Conservation (phyloP, 2,113 vertebrate species). For the Phalacrocorax carbo region DNA sequence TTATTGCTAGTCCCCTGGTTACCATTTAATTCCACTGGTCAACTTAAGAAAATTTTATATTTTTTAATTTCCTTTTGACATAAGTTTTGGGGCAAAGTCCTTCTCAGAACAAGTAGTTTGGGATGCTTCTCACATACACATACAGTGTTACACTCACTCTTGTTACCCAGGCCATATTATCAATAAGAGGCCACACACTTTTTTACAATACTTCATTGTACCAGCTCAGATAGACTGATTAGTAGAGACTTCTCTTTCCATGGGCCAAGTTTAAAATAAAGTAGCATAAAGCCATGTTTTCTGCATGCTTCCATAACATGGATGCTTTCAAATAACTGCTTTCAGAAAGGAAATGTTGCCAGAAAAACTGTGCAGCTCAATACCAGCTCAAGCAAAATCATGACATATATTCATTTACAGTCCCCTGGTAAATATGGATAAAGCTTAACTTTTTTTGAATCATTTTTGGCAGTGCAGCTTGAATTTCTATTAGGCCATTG, state of each 20-base stretch:
- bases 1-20: not conserved
- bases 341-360: not conserved
- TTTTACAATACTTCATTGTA: not conserved
- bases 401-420: not conserved
- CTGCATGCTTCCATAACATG: not conserved
- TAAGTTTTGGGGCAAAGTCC: not conserved
- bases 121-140: not conserved
- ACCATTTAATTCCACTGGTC: not conserved
- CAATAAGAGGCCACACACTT: not conserved
- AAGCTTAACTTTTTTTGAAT: not conserved
- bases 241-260: not conserved
- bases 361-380: not conserved
- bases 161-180: not conserved
- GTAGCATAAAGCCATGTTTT: not conserved
- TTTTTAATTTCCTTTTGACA: not conserved
- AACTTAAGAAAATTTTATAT: not conserved
- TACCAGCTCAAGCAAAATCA: not conserved
- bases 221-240: not conserved
- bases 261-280: not conserved
- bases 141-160: not conserved
- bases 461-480: not conserved
- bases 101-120: not conserved
- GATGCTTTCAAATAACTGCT: not conserved
- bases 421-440: not conserved
- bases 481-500: constrained; percentile 25